These are phyloP conservation scores for Sarcophaga bullata DNA, from an alignment of 1,140 invertebrate species.

Conservation along the genomic window DNA sequence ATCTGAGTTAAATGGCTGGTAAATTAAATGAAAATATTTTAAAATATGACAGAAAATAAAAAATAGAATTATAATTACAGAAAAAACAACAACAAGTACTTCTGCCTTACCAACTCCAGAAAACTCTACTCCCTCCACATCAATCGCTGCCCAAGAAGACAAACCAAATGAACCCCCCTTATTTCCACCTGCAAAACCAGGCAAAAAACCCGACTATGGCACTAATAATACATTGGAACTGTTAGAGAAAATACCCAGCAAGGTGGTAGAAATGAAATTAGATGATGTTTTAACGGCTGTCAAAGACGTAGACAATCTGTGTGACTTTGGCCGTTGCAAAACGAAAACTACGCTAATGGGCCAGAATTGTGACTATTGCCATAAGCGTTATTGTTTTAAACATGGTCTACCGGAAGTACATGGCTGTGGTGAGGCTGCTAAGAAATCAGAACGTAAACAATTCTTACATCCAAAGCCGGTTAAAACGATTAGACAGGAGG, in stretches of 20 bases:
- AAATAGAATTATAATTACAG: background rate
- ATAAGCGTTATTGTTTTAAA: constrained; percentile 61
- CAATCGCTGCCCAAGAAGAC: background rate
- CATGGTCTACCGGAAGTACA: constrained; percentile 62
- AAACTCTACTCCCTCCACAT: background rate
- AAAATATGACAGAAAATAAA: too few relatives aligned
- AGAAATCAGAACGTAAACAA: constrained; percentile 57
- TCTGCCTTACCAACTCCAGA: background rate
- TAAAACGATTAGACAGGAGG: constrained; percentile 56
- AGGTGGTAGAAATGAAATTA: constrained; percentile 58
- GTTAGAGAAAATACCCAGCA: constrained; percentile 57
- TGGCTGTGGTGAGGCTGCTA: constrained; percentile 59
- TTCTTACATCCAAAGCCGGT: constrained; percentile 60
- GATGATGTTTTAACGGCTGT: constrained; percentile 62
- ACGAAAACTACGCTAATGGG: constrained; percentile 63
- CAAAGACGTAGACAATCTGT: constrained; percentile 60
- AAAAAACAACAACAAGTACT: background rate
- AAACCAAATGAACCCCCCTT: constrained; percentile 40
- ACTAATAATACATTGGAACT: constrained; percentile 62
- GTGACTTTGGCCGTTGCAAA: constrained; percentile 59
- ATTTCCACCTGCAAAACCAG: constrained; percentile 54
- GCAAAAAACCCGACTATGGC: constrained; percentile 53
- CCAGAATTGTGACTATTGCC: constrained; percentile 55
- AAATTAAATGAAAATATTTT: background rate
- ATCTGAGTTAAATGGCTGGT: background rate